Conservation (phyloP, 1,140 invertebrate species). For the Apocrypta bakeri region DNA sequence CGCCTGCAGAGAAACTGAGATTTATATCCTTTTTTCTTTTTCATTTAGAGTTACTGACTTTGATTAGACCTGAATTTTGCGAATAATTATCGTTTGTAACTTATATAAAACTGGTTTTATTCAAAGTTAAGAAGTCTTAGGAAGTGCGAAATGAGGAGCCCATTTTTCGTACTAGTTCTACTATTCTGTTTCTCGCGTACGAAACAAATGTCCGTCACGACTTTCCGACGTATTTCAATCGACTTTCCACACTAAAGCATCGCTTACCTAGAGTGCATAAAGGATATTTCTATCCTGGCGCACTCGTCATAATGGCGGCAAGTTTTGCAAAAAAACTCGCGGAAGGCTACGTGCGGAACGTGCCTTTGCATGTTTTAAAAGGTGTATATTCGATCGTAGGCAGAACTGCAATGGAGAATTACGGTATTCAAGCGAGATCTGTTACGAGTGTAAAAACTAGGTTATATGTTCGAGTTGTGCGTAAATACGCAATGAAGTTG, state of each 20-base stretch:
- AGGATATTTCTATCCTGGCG: background rate
- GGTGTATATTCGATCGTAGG: too few species aligned
- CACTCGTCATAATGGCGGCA: background rate
- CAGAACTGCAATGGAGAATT: too few species aligned
- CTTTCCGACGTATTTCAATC: constrained; percentile 1
- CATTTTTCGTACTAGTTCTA: too few species aligned
- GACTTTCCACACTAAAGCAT: background rate
- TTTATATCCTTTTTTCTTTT: background rate
- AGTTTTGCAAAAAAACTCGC: background rate
- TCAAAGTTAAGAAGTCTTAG: too few species aligned
- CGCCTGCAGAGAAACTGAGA: background rate
- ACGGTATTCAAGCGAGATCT: too few species aligned
- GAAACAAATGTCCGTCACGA: constrained; percentile 10
- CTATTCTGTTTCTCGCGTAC: background rate
- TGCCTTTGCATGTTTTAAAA: background rate
- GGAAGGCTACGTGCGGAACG: too few species aligned
- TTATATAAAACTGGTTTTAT: too few species aligned
- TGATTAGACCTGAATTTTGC: too few species aligned
- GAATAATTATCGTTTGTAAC: too few species aligned
- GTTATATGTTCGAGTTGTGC: background rate
- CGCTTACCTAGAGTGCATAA: background rate
- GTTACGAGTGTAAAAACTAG: background rate
- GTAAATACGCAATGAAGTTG: too few species aligned
- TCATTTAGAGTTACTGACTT: too few species aligned
- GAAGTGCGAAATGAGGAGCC: too few species aligned